Evolutionary conservation across 2,888 invertebrate species (phyloP), one percentile per base, ranked within the genome.

Genomic region (Laothoe populi): DNA sequence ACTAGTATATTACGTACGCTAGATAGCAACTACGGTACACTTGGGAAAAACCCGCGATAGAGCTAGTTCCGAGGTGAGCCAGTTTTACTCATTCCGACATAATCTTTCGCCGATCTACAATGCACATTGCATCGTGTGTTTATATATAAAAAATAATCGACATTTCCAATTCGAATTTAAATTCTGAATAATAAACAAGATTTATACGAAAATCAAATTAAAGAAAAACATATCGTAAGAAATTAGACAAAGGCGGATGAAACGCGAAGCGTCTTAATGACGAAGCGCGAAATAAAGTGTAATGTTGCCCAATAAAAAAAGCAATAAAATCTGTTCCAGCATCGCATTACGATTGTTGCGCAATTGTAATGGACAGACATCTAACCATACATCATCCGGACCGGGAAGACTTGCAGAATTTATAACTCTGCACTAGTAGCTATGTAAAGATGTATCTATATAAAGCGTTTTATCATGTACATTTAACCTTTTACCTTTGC

Each of bases 301-400:
- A 49, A 21, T 46, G 31, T 31, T 31, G 49, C 49, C 16, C 49
- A 49, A 49, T 49, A 49, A 31, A 49, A 49, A 49, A 10, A 49
- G 44, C 49, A 31, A 49, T 49, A 49, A 49, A 49, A 49, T 10
- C 26, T 49, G 16, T 8, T 49, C 4, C 16, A 26, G 49, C 26
- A 16, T 49, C 49, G 16, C 3, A 16, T 49, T 49, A 26, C 44
- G 19, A 44, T 44, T 44, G 44, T 44, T 44, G 19, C 44, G 44
- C 44, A 44, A 44, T 44, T 16, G 16, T 31, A 31, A 49, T 49
- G 49, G 26, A 7, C 49, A 49, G 49, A 49, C 26, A 26, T 26
- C 24, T 24, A 31, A 49, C 24, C 24, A 31, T 31, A 8, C 7
- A 42, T 42, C 44, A 44, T 19, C 44, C 8, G 8, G 8, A 44